Percentiles rank a stretch among this genome's conserved stretches.
Evolutionary conservation across 2,113 vertebrate species (phyloP).

Genomic region (Microtus montanus): DNA sequence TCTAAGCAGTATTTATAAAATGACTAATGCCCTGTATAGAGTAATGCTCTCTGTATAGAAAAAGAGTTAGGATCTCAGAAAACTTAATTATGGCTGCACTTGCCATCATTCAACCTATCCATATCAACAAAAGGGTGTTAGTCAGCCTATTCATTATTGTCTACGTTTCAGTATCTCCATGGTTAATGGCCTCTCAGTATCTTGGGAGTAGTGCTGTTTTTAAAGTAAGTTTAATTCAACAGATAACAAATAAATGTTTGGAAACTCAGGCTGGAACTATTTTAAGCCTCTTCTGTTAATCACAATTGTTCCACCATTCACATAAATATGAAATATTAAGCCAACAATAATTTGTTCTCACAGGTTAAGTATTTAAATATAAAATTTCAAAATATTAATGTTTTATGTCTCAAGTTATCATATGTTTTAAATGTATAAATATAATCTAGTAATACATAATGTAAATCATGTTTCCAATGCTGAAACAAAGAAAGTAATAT

Average conservation of each 20-base stretch:
- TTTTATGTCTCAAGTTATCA: background rate
- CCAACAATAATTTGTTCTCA: background rate
- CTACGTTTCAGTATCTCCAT: background rate
- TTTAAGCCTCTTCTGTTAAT: background rate
- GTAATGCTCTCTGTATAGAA: conserved; percentile 9
- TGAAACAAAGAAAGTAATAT: background rate
- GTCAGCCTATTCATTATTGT: conserved; percentile 52
- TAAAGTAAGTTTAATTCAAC: conserved; percentile 31
- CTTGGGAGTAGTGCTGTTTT: conserved; percentile 13
- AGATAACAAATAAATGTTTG: background rate
- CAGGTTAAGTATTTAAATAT: background rate
- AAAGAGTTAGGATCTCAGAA: conserved; percentile 27
- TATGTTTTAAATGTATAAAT: background rate
- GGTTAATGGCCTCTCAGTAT: conserved; percentile 29
- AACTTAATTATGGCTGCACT: conserved; percentile 68
- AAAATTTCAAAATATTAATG: background rate
- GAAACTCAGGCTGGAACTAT: background rate
- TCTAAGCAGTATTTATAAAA: conserved; percentile 58
- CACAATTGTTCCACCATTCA: background rate
- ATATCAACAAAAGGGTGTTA: conserved; percentile 31
- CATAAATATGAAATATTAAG: conserved; percentile 8
- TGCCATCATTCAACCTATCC: conserved; percentile 43
- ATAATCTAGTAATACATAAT: background rate
- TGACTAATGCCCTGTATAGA: conserved; percentile 29
- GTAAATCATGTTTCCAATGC: background rate